Evolutionary conservation across 2,797 vertebrate genomes (phyloP).

Genomic region (Artibeus lituratus): DNA sequence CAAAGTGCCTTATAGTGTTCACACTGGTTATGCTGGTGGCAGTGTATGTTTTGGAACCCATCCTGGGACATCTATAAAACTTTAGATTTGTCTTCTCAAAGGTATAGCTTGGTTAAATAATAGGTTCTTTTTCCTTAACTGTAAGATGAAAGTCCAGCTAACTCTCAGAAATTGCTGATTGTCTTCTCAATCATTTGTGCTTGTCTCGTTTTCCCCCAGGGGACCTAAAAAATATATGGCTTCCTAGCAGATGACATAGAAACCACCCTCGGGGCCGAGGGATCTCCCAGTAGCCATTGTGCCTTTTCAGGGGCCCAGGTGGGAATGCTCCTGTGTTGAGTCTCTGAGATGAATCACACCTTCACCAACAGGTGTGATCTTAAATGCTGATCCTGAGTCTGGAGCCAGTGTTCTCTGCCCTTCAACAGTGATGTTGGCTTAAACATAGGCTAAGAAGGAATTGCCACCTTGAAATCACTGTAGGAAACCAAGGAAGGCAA

Average conservation of each 20-base stretch:
- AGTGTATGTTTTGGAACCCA: not conserved
- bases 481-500: not conserved
- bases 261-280: not conserved
- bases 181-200: not conserved
- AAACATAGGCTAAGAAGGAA: not conserved
- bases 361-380: not conserved
- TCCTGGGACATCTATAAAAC: not conserved
- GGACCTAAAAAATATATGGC: not conserved
- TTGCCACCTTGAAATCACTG: not conserved
- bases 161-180: not conserved
- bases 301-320: not conserved
- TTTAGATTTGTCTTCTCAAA: conserved; percentile 14
- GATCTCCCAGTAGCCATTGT: not conserved
- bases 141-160: not conserved
- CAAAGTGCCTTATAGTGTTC: not conserved
- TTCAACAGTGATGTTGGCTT: not conserved
- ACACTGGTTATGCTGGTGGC: not conserved
- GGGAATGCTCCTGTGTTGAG: not conserved
- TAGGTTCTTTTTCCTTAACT: not conserved
- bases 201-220: not conserved
- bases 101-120: not conserved
- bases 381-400: not conserved
- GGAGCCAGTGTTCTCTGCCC: not conserved
- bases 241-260: not conserved
- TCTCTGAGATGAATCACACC: not conserved